Evolutionary conservation across 2,888 invertebrate species (phyloP), one percentile per base, ranked within the genome.

Genomic region (Dolomedes plantarius): DNA sequence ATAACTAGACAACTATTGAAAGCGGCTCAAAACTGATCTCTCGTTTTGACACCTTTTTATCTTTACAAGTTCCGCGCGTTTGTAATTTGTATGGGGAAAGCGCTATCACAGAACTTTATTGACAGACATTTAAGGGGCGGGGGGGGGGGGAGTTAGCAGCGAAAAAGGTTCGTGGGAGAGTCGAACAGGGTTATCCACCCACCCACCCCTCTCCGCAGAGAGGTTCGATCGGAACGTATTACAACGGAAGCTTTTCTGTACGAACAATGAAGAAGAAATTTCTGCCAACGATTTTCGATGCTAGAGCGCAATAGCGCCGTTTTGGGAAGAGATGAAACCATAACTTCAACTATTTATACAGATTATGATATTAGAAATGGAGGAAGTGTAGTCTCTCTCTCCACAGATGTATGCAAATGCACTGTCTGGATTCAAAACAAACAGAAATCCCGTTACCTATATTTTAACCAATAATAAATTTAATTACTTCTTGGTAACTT

Each of bases 261-360:
- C 56, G 56, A 56, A 56, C 56, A 56, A 56, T 56, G 56, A 56
- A 56, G 56, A 56, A 56, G 56, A 56, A 56, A 56, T 56, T 56
- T 23, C 56, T 56, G 56, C 19, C 56, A 56, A 56, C 23, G n/a
- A 56, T 56, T 56, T 56, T 56, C 56, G 56, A 56, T 56, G 56
- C 1, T 2, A 23, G 23, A 56, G 23, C 23, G 56, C 5, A 19
- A 23, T 23, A 23, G 23, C 56, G 23, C 23, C n/a, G 23, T 56
- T 56, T n/a, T 23, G 56, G 23, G 56, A 23, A 56, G 5, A 56
- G 56, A 56, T 56, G 56, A 56, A 56, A 23, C 16, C 23, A 56
- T 56, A 23, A 3, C 56, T 56, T n/a, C 46, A n/a, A 36, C 7
- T 36, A 36, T 36, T 36, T 36, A 5, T 36, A 36, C 11, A 11